phyloP scores from a whole-genome alignment of 2,113 vertebrate species.

The Peromyscus californicus region DNA sequence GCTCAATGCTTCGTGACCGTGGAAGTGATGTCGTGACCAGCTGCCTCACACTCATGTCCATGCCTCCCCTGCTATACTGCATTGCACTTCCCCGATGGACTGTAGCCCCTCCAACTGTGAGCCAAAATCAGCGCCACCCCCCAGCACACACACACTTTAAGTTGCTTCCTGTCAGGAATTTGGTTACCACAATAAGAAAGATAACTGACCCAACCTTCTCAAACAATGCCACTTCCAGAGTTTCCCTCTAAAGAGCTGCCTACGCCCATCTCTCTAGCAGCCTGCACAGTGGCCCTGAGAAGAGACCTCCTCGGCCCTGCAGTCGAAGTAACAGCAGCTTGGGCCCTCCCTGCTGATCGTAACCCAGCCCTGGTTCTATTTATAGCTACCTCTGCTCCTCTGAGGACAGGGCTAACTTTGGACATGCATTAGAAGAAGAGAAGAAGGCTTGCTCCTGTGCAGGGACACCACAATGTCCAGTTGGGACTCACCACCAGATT shows the following conservation, averaged over 20 bases:
- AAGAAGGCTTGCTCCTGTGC: neutral
- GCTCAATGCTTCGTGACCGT: neutral
- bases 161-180: neutral
- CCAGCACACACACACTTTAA: neutral
- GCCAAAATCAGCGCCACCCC: neutral
- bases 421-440: neutral
- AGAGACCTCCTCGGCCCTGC: neutral
- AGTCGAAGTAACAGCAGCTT: neutral
- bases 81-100: neutral
- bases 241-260: neutral
- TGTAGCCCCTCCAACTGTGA: neutral
- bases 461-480: conserved; percentile 13
- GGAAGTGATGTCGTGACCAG: neutral
- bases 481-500: conserved; percentile 73
- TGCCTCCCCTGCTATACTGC: neutral
- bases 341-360: neutral
- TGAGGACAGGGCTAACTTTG: neutral
- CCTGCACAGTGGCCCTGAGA: neutral
- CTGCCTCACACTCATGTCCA: neutral
- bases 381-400: neutral
- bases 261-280: neutral
- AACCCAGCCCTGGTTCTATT: neutral
- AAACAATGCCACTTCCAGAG: neutral
- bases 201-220: neutral
- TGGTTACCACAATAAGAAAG: neutral